Evolutionary conservation across 2,888 invertebrate genomes (phyloP), one percentile per base, ranked within the genome.

Genomic region (Helobdella robusta): DNA sequence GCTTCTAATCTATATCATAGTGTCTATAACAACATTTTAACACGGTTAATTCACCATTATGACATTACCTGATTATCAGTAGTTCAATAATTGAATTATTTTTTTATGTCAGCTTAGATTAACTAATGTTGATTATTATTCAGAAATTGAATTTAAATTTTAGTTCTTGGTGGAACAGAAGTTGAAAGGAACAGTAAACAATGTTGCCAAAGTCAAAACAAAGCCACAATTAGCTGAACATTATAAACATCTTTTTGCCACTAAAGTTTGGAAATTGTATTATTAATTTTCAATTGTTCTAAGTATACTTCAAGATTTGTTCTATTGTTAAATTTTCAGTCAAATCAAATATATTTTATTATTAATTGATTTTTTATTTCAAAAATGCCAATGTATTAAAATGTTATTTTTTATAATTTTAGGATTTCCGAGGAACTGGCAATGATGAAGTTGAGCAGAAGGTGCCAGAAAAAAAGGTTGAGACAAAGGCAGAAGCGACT

Each of bases 111-210:
- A 18, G 8, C 11, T 11, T n/a, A n/a, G n/a, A n/a, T n/a, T n/a
- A n/a, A n/a, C n/a, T n/a, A n/a, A n/a, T n/a, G n/a, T n/a, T n/a
- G n/a, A n/a, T n/a, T n/a, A n/a, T n/a, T n/a, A n/a, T n/a, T n/a
- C n/a, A n/a, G n/a, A n/a, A n/a, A n/a, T n/a, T n/a, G n/a, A n/a
- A n/a, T n/a, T 1, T 61, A 28, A 35, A 8, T 62, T 56, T 25
- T 64, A 72, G 70, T 72, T 72, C 52, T 66, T 64, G 59, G 18
- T 11, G 30, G 68, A 69, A n/a, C 65, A 70, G 52, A 72, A 71
- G 56, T 66, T 73, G 50, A 71, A 71, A 40, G 73, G 73, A 15
- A 58, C 68, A 2, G 23, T 72, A 40, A 71, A 70, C 59, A 73
- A 71, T 61, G 67, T 73, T 25, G 68, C 67, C 15, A 73, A 73